Conservation (phyloP, 1,140 invertebrate genomes). For the Calliphora vicina region DNA sequence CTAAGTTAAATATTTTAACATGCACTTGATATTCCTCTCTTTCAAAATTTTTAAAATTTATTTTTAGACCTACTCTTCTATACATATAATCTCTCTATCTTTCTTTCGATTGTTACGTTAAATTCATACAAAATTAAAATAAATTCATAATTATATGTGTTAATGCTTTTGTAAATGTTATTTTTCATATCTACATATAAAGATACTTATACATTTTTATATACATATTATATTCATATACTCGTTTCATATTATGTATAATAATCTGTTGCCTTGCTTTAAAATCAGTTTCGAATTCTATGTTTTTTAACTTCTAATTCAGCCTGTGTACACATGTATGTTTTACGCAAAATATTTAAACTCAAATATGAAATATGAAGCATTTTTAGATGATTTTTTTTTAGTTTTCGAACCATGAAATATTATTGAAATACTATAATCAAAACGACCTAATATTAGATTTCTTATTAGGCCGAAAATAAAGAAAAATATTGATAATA, state of each 20-base stretch:
- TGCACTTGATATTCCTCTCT: neutral
- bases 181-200: neutral
- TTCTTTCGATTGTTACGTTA: neutral
- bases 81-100: neutral
- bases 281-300: neutral
- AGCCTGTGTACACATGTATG: neutral
- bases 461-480: too few relatives aligned
- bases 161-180: conserved; percentile 33
- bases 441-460: too few relatives aligned
- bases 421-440: too few relatives aligned
- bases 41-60: neutral
- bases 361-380: neutral
- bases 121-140: neutral
- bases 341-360: neutral
- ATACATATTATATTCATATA: neutral
- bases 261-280: neutral
- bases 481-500: too few relatives aligned
- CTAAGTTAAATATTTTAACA: conserved; percentile 7
- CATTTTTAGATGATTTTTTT: neutral
- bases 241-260: neutral
- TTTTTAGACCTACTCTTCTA: neutral
- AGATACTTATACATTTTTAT: neutral
- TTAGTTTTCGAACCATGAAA: too few relatives aligned
- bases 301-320: neutral
- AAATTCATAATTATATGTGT: conserved; percentile 16